Percentiles rank a stretch among this genome's conserved stretches.
Conservation (phyloP, 2,888 invertebrate genomes). For the Trimorus sp. region DNA sequence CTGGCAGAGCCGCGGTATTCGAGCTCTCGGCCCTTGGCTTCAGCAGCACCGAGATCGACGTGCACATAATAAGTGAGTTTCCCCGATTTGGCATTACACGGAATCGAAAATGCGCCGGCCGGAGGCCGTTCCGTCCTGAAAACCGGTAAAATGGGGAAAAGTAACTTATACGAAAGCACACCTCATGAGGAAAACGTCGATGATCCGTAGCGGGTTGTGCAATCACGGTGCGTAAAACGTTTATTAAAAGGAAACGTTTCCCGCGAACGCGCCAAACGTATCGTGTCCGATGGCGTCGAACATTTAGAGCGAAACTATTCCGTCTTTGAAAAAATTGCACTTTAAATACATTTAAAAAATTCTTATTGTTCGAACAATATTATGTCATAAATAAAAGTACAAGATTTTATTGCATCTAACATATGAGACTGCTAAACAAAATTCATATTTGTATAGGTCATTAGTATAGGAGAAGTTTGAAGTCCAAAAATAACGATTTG, state of each 20-base stretch:
- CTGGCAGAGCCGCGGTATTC: conserved; percentile 94
- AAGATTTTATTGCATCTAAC: too few species aligned
- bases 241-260: conserved; percentile 26
- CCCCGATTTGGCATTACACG: neutral
- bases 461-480: too few species aligned
- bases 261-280: conserved; percentile 18
- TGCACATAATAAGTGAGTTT: conserved; percentile 83
- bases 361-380: too few species aligned
- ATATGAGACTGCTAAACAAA: too few species aligned
- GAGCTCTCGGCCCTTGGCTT: conserved; percentile 89
- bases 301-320: conserved; percentile 38
- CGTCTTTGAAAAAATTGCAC: too few species aligned
- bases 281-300: conserved; percentile 8
- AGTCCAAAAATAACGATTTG: too few species aligned
- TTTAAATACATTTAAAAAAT: too few species aligned
- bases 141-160: conserved; percentile 31
- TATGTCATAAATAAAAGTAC: too few species aligned
- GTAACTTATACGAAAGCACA: conserved; percentile 33
- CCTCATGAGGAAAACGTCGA: conserved; percentile 44
- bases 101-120: conserved; percentile 12
- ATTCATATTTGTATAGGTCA: too few species aligned
- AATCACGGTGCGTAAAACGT: conserved; percentile 36
- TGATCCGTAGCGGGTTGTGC: conserved; percentile 50
- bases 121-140: conserved; percentile 34
- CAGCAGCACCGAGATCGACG: conserved; percentile 83